Evolutionary conservation across 2,888 invertebrate species (phyloP).

Genomic region (Eudasyphora cyanicolor): DNA sequence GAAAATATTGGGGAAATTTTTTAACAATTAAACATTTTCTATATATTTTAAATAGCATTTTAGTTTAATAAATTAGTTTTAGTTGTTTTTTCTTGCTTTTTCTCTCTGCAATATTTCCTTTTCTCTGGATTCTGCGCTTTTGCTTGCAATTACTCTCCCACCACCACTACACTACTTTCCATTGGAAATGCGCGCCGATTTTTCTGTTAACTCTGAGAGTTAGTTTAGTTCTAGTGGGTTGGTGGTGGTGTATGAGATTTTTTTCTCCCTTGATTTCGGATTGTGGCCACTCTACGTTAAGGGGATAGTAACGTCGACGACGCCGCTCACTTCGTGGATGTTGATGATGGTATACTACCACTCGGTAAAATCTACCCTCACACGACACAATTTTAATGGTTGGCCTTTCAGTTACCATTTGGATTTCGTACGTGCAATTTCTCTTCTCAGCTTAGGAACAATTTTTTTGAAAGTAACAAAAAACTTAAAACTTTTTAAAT

Average conservation of each 20-base stretch:
- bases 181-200: neutral
- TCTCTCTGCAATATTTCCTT: neutral
- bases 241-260: neutral
- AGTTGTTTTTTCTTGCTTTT: neutral
- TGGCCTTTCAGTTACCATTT: constrained; percentile 79
- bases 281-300: neutral
- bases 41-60: neutral
- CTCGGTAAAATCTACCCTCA: constrained; percentile 68
- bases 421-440: constrained; percentile 80
- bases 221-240: neutral
- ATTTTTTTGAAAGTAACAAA: constrained; percentile 13
- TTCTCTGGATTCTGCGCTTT: constrained; percentile 49
- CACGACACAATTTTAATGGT: constrained; percentile 70
- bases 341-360: constrained; percentile 41
- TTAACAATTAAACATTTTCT: neutral
- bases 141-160: constrained; percentile 36
- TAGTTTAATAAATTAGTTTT: neutral
- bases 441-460: constrained; percentile 64
- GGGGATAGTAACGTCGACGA: constrained; percentile 27
- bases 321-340: constrained; percentile 41
- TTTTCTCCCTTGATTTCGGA: constrained; percentile 5
- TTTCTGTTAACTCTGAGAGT: neutral
- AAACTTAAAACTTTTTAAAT: neutral
- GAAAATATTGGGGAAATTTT: neutral
- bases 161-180: too few relatives aligned